phyloP scores from a whole-genome alignment of 2,113 vertebrate species.

The Bubo scandiacus region DNA sequence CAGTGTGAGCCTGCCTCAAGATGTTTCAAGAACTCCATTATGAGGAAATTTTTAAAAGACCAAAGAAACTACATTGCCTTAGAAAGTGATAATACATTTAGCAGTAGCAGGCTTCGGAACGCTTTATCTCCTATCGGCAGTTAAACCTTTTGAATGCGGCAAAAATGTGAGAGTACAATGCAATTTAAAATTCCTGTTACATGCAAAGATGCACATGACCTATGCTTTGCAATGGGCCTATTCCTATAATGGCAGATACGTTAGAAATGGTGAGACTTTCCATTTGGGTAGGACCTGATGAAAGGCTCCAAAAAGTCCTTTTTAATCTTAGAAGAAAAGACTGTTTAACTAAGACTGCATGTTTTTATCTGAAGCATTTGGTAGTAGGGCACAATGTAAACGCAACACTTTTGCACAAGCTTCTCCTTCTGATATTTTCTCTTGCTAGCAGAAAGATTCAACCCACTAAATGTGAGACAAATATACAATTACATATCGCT shows the following conservation, averaged over 20 bases:
- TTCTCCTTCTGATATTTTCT: not conserved
- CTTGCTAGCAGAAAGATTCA: not conserved
- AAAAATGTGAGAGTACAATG: slow-evolving; percentile 25
- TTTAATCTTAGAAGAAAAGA: not conserved
- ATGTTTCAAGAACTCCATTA: slow-evolving; percentile 52
- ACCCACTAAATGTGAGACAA: not conserved
- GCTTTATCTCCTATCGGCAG: slow-evolving; percentile 39
- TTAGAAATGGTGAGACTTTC: not conserved
- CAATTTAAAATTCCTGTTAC: slow-evolving; percentile 51
- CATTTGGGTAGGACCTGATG: slow-evolving; percentile 13
- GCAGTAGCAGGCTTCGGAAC: not conserved
- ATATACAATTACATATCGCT: not conserved
- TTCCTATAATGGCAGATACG: not conserved
- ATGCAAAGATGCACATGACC: slow-evolving; percentile 56
- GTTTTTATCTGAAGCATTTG: slow-evolving; percentile 33
- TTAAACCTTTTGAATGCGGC: slow-evolving; percentile 41
- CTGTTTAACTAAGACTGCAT: slow-evolving; percentile 23
- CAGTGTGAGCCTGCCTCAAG: slow-evolving; percentile 23
- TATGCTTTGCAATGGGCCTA: slow-evolving; percentile 1
- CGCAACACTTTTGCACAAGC: not conserved
- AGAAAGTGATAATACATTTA: slow-evolving; percentile 23
- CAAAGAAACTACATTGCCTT: slow-evolving; percentile 55
- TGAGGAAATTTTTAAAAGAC: slow-evolving; percentile 37
- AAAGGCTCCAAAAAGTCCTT: not conserved
- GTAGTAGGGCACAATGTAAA: not conserved